Base-by-base conservation (phyloP, 2,888 invertebrate species). In the Harmothoe impar region DNA sequence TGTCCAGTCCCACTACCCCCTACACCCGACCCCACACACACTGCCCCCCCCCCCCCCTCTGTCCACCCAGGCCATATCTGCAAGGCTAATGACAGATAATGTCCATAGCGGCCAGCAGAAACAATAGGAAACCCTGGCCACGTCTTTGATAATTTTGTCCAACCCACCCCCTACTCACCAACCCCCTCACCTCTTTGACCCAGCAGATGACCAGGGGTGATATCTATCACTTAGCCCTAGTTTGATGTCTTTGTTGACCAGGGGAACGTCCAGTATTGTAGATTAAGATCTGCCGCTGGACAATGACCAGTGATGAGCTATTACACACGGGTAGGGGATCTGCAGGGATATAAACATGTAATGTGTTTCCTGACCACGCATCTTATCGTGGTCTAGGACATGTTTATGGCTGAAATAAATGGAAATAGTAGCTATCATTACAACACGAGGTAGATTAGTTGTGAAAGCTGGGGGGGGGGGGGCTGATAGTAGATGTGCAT, bases 391-490 rank as follows among this genome's bases (percentile, higher is more conserved):
- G n/a, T 5, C 62, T 20, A 1, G 0, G n/a, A n/a, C 62, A 62
- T 62, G 62, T 62, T 62, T 62, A 62, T 62, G 62, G 62, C 7
- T 62, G 62, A 62, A n/a, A 62, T 62, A n/a, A 62, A 62, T 62
- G 15, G 23, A n/a, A n/a, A 20, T 3, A 15, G 3, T 62, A 62
- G 62, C n/a, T n/a, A 62, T 52, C 10, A 62, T 12, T n/a, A 62
- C 3, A 20, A 62, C 62, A n/a, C 7, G 7, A 62, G 7, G 23
- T n/a, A n/a, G 20, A 62, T 62, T n/a, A 20, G 62, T 62, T 5
- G 10, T 43, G 43, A 43, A 43, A 3, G 43, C 10, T 20, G 15
- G 1, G 62, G 3, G n/a, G 43, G 3, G 1, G 15, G 1, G 62
- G 3, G n/a, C 62, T 62, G 62, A 62, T n/a, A 62, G 62, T 3